phyloP scores from a whole-genome alignment of 2,888 invertebrate species.

The Macrosiphum euphorbiae region DNA sequence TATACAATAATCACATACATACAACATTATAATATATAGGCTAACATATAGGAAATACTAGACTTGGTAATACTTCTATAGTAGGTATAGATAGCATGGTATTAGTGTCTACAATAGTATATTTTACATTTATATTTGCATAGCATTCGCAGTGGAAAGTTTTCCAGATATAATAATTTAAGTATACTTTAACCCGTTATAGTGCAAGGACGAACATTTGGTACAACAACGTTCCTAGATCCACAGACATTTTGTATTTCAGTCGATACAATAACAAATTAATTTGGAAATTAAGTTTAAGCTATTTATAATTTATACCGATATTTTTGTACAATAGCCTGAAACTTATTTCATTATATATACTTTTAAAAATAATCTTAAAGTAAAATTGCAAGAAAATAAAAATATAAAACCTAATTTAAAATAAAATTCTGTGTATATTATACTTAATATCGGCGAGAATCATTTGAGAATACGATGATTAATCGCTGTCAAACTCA shows the following conservation, averaged over 20 bases:
- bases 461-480: neutral
- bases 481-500: neutral
- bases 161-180: neutral
- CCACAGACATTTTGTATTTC: neutral
- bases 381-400: neutral
- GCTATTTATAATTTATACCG: neutral
- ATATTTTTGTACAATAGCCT: neutral
- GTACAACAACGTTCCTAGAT: neutral
- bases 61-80: neutral
- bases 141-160: neutral
- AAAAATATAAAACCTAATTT: neutral
- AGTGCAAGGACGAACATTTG: neutral
- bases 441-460: neutral
- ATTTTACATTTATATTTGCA: neutral
- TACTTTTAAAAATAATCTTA: neutral
- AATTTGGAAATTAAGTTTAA: neutral
- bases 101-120: neutral
- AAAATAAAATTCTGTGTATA: neutral
- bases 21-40: neutral
- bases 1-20: neutral
- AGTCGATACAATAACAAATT: neutral
- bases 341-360: neutral
- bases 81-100: neutral
- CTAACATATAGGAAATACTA: neutral
- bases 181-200: neutral